Conservation (phyloP, 2,797 vertebrate species). For the Micropoecilia bifurca region DNA sequence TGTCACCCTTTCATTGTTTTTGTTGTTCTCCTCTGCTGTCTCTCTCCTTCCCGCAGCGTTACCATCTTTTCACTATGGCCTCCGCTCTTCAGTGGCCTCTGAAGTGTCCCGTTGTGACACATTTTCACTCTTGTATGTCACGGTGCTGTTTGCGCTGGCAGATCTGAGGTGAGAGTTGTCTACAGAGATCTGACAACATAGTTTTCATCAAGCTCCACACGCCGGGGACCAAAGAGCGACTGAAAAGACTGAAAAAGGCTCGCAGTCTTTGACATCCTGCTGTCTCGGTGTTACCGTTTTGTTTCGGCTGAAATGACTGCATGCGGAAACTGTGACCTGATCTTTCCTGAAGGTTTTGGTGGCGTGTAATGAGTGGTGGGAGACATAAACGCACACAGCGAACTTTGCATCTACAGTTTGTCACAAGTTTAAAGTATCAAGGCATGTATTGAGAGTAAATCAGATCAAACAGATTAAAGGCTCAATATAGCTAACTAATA, state of each 20-base stretch:
- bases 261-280: background rate
- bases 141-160: constrained; percentile 24
- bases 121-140: constrained; percentile 15
- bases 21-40: constrained; percentile 1
- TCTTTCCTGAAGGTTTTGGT: constrained; percentile 5
- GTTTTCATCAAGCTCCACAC: background rate
- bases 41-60: constrained; percentile 42
- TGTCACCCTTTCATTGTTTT: constrained; percentile 8
- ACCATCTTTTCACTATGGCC: constrained; percentile 43
- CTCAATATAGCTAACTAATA: no score
- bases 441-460: background rate
- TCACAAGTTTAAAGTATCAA: background rate
- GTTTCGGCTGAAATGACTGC: constrained; percentile 1
- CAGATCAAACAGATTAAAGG: background rate
- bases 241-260: background rate
- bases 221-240: background rate
- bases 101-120: constrained; percentile 25
- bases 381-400: background rate
- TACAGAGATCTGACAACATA: background rate
- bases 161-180: constrained; percentile 26
- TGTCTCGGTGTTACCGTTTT: background rate
- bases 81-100: constrained; percentile 36
- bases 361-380: background rate
- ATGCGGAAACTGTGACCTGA: background rate
- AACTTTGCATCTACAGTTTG: background rate